phyloP scores from a whole-genome alignment of 1,140 invertebrate species.

The Parasteatoda tepidariorum region DNA sequence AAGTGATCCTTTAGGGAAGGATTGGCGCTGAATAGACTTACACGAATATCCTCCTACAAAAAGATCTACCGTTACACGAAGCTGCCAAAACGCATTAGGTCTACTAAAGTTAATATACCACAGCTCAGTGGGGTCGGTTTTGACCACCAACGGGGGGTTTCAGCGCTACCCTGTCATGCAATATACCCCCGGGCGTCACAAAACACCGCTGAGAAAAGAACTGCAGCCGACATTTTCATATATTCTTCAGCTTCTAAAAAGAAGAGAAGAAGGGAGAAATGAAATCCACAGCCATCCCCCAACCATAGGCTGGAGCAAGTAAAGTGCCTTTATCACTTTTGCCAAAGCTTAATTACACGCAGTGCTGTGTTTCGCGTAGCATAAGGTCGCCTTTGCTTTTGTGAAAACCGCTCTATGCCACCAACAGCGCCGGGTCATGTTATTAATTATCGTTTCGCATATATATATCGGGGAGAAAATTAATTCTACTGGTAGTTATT shows the following conservation, averaged over 20 bases:
- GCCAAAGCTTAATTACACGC: conserved; percentile 36
- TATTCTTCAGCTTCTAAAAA: not conserved
- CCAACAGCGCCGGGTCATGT: conserved; percentile 28
- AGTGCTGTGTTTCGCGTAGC: not conserved
- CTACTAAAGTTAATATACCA: conserved; percentile 30
- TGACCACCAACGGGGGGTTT: not conserved
- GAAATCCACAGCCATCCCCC: not conserved
- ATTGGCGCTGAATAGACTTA: not conserved
- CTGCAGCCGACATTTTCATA: conserved; percentile 42
- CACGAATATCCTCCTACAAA: not conserved
- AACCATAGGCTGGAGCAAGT: conserved; percentile 9
- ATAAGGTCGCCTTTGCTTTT: conserved; percentile 35
- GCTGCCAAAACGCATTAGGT: conserved; percentile 44
- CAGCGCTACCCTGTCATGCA: conserved; percentile 21
- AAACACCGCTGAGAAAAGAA: conserved; percentile 6
- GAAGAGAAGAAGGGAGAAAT: not conserved
- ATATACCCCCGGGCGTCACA: conserved; percentile 38
- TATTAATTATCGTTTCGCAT: conserved; percentile 49
- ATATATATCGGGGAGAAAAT: conserved; percentile 39
- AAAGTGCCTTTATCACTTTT: conserved; percentile 49
- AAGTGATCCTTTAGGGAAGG: not conserved
- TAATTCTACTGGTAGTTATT: conserved; percentile 51
- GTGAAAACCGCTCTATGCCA: conserved; percentile 4
- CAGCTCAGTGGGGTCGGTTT: conserved; percentile 19
- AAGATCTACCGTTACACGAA: conserved; percentile 39